These are phyloP conservation scores for Elmis aenea DNA, from an alignment of 2,888 invertebrate species.

Conservation along the genomic window DNA sequence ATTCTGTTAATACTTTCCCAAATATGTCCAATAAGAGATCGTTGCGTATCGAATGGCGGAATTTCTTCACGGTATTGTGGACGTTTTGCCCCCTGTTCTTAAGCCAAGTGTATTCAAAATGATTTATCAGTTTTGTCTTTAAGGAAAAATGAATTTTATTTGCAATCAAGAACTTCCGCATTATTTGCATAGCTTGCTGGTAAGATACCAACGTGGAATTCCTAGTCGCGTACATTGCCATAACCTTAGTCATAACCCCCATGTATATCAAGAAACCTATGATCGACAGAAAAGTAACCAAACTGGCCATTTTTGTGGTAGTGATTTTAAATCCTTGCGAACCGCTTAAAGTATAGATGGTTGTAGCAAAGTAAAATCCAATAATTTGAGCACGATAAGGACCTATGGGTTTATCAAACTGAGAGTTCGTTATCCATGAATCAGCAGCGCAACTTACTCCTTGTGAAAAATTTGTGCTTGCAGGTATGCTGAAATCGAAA, in stretches of 20 bases:
- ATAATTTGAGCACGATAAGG: background rate
- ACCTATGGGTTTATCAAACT: constrained; percentile 4
- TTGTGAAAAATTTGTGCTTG: background rate
- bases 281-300: background rate
- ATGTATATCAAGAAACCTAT: background rate
- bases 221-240: background rate
- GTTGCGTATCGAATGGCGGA: constrained; percentile 9
- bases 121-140: too few species aligned
- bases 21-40: constrained; percentile 21
- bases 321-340: background rate
- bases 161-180: constrained; percentile 11
- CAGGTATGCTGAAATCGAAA: background rate
- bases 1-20: constrained; percentile 8
- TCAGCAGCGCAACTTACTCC: constrained; percentile 3
- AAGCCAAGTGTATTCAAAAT: constrained; percentile 15
- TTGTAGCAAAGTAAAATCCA: constrained; percentile 6
- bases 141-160: constrained; percentile 5
- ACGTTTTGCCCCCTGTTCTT: constrained; percentile 7
- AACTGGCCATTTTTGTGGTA: background rate
- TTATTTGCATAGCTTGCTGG: constrained; percentile 10
- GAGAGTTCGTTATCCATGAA: constrained; percentile 5
- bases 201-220: constrained; percentile 8
- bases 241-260: background rate
- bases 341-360: constrained; percentile 1
- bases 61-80: constrained; percentile 3